These are phyloP conservation scores for Trachymyrmex septentrionalis DNA, from an alignment of 1,140 invertebrate genomes.

Conservation along the genomic window DNA sequence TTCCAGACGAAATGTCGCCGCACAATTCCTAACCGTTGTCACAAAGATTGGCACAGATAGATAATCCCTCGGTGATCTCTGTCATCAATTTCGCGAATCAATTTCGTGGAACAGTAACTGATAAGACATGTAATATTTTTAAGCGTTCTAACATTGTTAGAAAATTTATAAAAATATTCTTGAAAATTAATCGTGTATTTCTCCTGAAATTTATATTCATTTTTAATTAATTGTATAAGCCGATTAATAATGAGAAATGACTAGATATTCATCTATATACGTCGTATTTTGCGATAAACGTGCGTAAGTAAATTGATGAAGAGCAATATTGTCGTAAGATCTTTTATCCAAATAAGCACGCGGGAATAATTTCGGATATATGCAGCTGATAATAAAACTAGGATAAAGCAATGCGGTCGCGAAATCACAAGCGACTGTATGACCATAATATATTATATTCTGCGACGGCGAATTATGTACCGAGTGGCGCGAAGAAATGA, in stretches of 20 bases:
- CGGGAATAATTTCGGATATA: neutral
- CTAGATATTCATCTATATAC: neutral
- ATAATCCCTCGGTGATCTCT: neutral
- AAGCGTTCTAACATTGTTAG: neutral
- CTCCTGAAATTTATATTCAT: neutral
- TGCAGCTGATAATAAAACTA: conserved; percentile 14
- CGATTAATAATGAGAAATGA: neutral
- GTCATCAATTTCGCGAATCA: neutral
- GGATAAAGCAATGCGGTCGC: conserved; percentile 3
- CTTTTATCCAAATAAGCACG: neutral
- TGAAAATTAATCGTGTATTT: neutral
- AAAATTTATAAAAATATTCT: neutral
- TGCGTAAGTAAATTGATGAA: neutral
- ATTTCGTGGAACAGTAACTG: neutral
- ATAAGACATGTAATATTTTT: neutral
- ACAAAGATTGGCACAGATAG: conserved; percentile 34
- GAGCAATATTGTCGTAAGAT: neutral
- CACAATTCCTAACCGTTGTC: conserved; percentile 28
- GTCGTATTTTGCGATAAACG: neutral
- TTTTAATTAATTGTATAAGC: neutral
- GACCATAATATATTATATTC: conserved; percentile 48
- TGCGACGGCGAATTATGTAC: conserved; percentile 10
- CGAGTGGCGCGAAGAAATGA: conserved; percentile 29
- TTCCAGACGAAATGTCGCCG: conserved; percentile 46
- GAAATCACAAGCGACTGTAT: conserved; percentile 34